Percentiles rank a stretch among this genome's conserved stretches.
Evolutionary conservation across 2,113 vertebrate species (phyloP).

Genomic region (Blennius ocellaris): DNA sequence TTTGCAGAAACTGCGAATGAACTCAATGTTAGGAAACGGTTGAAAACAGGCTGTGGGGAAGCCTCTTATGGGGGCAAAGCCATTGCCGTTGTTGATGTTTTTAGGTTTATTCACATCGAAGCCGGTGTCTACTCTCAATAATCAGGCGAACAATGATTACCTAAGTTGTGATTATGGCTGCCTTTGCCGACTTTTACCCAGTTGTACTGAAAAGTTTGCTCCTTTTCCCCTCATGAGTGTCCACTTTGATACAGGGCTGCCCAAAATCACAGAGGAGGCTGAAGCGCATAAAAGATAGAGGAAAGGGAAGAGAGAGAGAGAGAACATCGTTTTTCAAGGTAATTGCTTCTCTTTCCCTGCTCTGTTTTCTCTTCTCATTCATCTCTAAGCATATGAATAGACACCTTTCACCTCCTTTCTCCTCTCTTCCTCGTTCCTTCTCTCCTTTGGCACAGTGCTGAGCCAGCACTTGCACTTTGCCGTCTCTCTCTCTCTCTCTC

Average conservation of each 20-base stretch:
- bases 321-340: constrained; percentile 1
- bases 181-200: neutral
- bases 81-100: too few species aligned
- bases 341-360: constrained; percentile 24
- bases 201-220: neutral
- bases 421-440: constrained; percentile 26
- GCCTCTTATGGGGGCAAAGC: too few species aligned
- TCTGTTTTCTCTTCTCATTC: constrained; percentile 29
- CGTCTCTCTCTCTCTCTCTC: constrained; percentile 20
- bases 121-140: too few species aligned
- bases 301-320: neutral
- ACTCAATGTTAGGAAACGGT: too few species aligned
- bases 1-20: too few species aligned
- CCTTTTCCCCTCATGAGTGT: neutral
- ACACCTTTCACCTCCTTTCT: constrained; percentile 37
- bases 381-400: constrained; percentile 42
- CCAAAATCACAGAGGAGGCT: constrained; percentile 4
- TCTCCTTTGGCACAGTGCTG: constrained; percentile 55
- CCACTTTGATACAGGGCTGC: constrained; percentile 3
- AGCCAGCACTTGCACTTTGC: constrained; percentile 55
- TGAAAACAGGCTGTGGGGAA: too few species aligned
- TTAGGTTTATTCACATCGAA: too few species aligned
- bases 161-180: neutral
- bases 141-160: too few species aligned
- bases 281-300: neutral